These are phyloP conservation scores for Andrena bicolor DNA, from an alignment of 2,888 invertebrate genomes.

Conservation along the genomic window DNA sequence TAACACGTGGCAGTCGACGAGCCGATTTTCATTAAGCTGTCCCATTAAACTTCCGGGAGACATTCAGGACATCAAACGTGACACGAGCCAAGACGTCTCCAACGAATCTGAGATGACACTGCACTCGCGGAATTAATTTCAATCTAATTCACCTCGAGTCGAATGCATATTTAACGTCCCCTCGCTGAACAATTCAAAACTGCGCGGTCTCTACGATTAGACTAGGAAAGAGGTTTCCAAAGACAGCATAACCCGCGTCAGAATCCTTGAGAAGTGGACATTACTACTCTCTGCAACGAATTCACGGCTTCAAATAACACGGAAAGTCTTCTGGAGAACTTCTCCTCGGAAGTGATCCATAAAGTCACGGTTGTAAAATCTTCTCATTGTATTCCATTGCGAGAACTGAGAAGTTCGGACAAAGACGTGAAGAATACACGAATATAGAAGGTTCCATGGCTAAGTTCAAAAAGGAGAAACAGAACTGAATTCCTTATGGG, in stretches of 20 bases:
- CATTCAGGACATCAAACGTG: conserved; percentile 1
- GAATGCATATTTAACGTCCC: conserved; percentile 7
- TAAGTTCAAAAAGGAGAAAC: too few relatives aligned
- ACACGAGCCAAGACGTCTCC: not conserved
- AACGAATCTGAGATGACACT: not conserved
- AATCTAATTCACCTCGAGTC: conserved; percentile 8
- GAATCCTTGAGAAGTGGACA: not conserved
- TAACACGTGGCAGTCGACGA: not conserved
- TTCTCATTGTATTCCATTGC: not conserved
- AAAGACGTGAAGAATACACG: not conserved
- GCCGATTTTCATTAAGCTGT: not conserved
- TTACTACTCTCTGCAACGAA: not conserved
- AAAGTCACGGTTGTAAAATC: conserved; percentile 16
- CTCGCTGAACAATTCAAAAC: conserved; percentile 4
- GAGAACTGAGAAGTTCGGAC: not conserved
- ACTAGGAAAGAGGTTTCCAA: not conserved
- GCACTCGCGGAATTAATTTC: conserved; percentile 7
- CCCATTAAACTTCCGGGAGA: not conserved
- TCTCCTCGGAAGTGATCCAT: conserved; percentile 7
- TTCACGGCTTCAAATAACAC: not conserved
- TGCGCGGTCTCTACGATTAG: not conserved
- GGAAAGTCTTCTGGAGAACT: not conserved
- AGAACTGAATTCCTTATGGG: too few relatives aligned
- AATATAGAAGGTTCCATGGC: too few relatives aligned
- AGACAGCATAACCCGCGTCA: not conserved